Evolutionary conservation across 2,797 vertebrate species (phyloP).

Genomic region (Champsocephalus gunnari): DNA sequence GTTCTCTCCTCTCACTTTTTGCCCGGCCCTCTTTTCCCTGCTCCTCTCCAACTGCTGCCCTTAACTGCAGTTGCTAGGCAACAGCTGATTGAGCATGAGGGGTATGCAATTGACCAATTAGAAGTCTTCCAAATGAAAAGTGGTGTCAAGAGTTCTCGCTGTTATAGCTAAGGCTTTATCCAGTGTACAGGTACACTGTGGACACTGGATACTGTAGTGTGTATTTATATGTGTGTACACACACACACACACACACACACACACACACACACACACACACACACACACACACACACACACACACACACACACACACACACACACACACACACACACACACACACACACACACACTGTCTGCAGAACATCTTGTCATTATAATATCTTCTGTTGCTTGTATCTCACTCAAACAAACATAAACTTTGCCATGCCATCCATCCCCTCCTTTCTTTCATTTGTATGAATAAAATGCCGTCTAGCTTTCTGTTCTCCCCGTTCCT

Average conservation of each 20-base stretch:
- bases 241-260: not conserved
- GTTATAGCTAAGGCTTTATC: constrained; percentile 47
- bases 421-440: not conserved
- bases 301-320: not conserved
- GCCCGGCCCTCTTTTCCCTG: not conserved
- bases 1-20: constrained; percentile 55
- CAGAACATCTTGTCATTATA: constrained; percentile 6
- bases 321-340: too few species aligned
- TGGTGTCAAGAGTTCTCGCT: constrained; percentile 71
- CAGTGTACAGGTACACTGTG: constrained; percentile 13
- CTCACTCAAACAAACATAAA: not conserved
- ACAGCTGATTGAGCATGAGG: constrained; percentile 83
- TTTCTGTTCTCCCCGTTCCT: constrained; percentile 8
- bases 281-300: not conserved
- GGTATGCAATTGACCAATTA: constrained; percentile 84
- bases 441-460: not conserved
- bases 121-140: constrained; percentile 79
- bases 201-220: constrained; percentile 11
- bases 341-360: not conserved
- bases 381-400: constrained; percentile 4
- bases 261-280: not conserved
- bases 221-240: not conserved
- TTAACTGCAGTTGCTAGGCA: constrained; percentile 81
- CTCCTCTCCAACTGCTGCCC: constrained; percentile 49
- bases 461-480: constrained; percentile 9